These are phyloP conservation scores for Monodelphis domestica DNA, from an alignment of 2,797 vertebrate genomes.

Conservation along the genomic window DNA sequence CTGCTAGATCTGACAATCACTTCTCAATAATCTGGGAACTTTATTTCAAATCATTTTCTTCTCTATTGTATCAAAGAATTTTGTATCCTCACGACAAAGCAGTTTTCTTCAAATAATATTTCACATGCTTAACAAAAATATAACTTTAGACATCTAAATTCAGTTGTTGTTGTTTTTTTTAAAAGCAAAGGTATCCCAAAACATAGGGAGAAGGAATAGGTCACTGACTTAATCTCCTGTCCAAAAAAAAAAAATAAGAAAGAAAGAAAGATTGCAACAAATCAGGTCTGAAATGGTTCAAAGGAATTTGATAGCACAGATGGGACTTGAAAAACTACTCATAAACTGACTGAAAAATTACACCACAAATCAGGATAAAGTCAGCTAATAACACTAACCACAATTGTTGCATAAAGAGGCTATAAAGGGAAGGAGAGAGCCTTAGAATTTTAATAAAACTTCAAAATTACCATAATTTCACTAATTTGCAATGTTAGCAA, in stretches of 20 bases:
- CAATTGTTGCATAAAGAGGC: neutral
- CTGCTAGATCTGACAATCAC: neutral
- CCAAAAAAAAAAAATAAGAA: too few species aligned
- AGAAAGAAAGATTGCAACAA: neutral
- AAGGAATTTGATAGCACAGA: neutral
- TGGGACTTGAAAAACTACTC: neutral
- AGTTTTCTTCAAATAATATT: slow-evolving; percentile 29
- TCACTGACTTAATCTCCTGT: slow-evolving; percentile 14
- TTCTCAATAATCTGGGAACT: neutral
- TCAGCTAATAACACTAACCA: neutral
- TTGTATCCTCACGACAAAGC: neutral
- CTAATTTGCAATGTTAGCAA: slow-evolving; percentile 57
- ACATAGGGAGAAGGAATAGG: neutral
- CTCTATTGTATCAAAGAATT: neutral
- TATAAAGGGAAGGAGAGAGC: neutral
- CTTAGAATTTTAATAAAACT: neutral
- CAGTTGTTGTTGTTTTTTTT: slow-evolving; percentile 22
- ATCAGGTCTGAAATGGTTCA: neutral
- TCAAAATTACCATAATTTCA: slow-evolving; percentile 33
- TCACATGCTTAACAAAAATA: slow-evolving; percentile 23
- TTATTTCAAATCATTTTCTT: slow-evolving; percentile 16
- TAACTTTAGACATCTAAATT: slow-evolving; percentile 10
- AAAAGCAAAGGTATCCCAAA: slow-evolving; percentile 16
- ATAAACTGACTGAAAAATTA: neutral
- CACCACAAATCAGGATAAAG: neutral